Evolutionary conservation across 2,888 invertebrate species (phyloP).

Genomic region (Eurytoma californica): DNA sequence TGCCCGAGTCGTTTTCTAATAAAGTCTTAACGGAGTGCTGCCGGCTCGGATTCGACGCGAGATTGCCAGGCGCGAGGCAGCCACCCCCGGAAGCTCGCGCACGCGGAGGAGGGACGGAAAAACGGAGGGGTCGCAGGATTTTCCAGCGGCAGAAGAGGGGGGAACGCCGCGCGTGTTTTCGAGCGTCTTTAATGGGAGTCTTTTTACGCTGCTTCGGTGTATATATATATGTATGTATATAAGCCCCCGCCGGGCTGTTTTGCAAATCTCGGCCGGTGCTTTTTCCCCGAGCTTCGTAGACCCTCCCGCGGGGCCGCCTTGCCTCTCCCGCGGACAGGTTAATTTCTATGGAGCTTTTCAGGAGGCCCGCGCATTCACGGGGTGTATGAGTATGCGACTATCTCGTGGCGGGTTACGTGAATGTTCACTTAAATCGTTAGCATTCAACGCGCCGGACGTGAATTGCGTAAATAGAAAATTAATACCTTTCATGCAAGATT

Average conservation of each 20-base stretch:
- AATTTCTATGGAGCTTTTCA: constrained; percentile 48
- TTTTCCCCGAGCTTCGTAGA: not conserved
- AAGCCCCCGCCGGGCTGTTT: constrained; percentile 12
- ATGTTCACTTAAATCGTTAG: constrained; percentile 44
- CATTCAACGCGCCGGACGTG: constrained; percentile 15
- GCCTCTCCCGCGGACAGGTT: constrained; percentile 20
- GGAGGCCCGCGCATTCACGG: not conserved
- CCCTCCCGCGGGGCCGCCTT: not conserved
- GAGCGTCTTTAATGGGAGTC: constrained; percentile 50
- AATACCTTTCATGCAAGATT: constrained; percentile 16
- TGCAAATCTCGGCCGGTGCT: constrained; percentile 21
- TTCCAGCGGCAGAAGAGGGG: constrained; percentile 14
- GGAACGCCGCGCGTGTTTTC: constrained; percentile 30
- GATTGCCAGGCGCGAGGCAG: constrained; percentile 19
- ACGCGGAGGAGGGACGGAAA: constrained; percentile 25
- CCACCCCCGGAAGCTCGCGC: not conserved
- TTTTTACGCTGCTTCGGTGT: constrained; percentile 40
- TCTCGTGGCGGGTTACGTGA: not conserved
- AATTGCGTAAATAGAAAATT: constrained; percentile 42
- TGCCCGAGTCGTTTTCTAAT: constrained; percentile 71
- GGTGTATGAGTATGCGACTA: not conserved
- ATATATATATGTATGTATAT: not conserved
- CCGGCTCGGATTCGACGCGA: constrained; percentile 49
- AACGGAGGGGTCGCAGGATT: constrained; percentile 46
- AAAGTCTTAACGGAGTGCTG: constrained; percentile 65